Percentiles rank a stretch among this genome's conserved stretches.
Evolutionary conservation across 2,888 invertebrate genomes (phyloP).

Genomic region (Agrochola lota): DNA sequence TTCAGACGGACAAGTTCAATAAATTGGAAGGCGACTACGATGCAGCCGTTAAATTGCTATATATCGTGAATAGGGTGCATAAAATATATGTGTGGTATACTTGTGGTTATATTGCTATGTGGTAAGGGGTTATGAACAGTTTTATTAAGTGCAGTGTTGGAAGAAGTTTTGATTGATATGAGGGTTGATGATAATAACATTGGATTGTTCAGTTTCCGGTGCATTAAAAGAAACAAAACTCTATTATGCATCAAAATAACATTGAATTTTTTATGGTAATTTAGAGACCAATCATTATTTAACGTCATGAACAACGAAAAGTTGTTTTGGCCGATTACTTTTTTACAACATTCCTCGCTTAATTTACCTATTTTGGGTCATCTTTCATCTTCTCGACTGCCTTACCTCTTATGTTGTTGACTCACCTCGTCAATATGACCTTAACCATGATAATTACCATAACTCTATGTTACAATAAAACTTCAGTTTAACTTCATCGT

Average conservation of each 20-base stretch:
- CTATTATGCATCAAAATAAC: not conserved
- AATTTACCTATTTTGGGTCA: not conserved
- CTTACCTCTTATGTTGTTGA: not conserved
- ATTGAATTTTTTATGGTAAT: not conserved
- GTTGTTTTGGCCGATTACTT: not conserved
- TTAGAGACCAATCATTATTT: not conserved
- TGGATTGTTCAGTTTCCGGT: not conserved
- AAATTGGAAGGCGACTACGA: slow-evolving; percentile 84
- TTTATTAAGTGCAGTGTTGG: not conserved
- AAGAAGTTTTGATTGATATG: not conserved
- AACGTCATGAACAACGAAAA: not conserved
- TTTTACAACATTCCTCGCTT: not conserved
- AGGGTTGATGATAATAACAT: not conserved
- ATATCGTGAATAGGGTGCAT: slow-evolving; percentile 53
- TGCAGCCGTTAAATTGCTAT: slow-evolving; percentile 74
- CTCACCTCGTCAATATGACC: not conserved
- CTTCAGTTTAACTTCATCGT: not conserved
- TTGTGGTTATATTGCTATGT: slow-evolving; percentile 25
- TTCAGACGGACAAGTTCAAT: slow-evolving; percentile 85
- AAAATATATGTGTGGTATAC: slow-evolving; percentile 15
- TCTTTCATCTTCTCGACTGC: not conserved
- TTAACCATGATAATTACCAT: not conserved
- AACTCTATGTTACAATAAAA: not conserved
- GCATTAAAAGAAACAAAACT: not conserved
- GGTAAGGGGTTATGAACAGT: slow-evolving; percentile 14